Percentiles rank a stretch among this genome's conserved stretches.
Conservation (phyloP, 53 echinoderm and acorn worm species). For the Temnopleurus reevesii region DNA sequence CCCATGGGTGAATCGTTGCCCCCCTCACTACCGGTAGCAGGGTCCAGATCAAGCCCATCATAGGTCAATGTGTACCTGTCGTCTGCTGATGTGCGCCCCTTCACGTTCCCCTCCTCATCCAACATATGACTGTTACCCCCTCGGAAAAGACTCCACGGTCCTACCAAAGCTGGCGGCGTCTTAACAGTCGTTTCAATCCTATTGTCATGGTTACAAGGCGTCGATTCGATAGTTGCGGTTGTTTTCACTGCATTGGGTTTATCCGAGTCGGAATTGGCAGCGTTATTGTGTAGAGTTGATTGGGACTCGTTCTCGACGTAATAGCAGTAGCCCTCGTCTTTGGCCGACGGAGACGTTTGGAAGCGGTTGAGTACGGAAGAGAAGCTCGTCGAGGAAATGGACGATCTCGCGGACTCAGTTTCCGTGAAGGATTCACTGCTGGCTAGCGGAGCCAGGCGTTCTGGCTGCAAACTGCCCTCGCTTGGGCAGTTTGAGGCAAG, state of each 20-base stretch:
- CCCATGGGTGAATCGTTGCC: slow-evolving; percentile 39
- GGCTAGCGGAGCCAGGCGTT: slow-evolving; percentile 77
- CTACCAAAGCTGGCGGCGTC: neutral
- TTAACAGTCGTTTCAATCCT: neutral
- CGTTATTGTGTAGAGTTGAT: slow-evolving; percentile 23
- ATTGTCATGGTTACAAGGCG: slow-evolving; percentile 41
- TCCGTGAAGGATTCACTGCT: slow-evolving; percentile 87
- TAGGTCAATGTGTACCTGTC: slow-evolving; percentile 84
- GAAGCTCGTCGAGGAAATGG: slow-evolving; percentile 45
- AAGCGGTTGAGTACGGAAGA: slow-evolving; percentile 44
- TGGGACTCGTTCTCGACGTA: slow-evolving; percentile 79
- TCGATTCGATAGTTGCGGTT: slow-evolving; percentile 48
- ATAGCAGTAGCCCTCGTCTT: slow-evolving; percentile 88
- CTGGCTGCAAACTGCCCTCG: neutral
- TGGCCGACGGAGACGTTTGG: neutral
- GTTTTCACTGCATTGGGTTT: slow-evolving; percentile 33
- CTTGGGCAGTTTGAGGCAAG: slow-evolving; percentile 22
- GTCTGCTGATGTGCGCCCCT: slow-evolving; percentile 74
- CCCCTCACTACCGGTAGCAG: slow-evolving; percentile 41
- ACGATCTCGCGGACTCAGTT: slow-evolving; percentile 65
- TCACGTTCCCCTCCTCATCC: slow-evolving; percentile 79
- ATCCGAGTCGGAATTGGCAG: slow-evolving; percentile 21
- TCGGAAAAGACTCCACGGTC: slow-evolving; percentile 45
- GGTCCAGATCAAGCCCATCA: slow-evolving; percentile 50
- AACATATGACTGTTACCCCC: slow-evolving; percentile 70